Conservation (phyloP, 2,797 vertebrate species). For the Clarias platycephalus region DNA sequence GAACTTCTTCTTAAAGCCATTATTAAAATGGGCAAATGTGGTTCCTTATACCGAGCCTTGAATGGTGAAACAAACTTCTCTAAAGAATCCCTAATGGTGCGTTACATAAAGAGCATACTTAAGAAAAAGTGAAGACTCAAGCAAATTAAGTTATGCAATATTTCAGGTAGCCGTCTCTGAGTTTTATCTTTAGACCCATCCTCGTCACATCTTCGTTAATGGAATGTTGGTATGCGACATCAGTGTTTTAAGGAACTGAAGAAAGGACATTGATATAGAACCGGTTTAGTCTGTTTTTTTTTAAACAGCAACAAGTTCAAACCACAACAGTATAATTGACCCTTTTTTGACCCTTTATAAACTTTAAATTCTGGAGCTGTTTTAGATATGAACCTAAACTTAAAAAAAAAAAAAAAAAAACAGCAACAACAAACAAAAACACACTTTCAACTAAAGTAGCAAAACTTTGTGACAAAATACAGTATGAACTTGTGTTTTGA, state of each 20-base stretch:
- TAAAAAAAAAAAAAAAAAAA: not conserved
- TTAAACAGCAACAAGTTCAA: not conserved
- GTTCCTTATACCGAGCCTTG: not conserved
- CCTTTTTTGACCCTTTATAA: not conserved
- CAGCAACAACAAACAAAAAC: too few species aligned
- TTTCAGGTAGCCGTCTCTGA: not conserved
- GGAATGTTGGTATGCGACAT: not conserved
- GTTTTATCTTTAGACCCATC: not conserved
- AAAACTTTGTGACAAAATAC: not conserved
- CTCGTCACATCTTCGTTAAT: not conserved
- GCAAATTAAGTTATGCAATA: not conserved
- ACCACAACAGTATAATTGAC: not conserved
- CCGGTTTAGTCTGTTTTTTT: slow-evolving; percentile 7
- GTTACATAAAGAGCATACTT: not conserved
- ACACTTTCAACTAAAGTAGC: not conserved
- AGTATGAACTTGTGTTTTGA: not conserved
- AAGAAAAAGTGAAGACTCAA: not conserved
- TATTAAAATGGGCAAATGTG: not conserved
- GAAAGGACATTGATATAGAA: not conserved
- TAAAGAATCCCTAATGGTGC: not conserved
- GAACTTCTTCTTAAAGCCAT: not conserved
- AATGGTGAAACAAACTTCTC: not conserved
- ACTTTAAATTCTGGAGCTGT: not conserved
- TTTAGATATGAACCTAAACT: not conserved
- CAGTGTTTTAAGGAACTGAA: not conserved